These are phyloP conservation scores for Dipodomys ordii DNA, from an alignment of 2,113 vertebrate genomes.

Conservation along the genomic window DNA sequence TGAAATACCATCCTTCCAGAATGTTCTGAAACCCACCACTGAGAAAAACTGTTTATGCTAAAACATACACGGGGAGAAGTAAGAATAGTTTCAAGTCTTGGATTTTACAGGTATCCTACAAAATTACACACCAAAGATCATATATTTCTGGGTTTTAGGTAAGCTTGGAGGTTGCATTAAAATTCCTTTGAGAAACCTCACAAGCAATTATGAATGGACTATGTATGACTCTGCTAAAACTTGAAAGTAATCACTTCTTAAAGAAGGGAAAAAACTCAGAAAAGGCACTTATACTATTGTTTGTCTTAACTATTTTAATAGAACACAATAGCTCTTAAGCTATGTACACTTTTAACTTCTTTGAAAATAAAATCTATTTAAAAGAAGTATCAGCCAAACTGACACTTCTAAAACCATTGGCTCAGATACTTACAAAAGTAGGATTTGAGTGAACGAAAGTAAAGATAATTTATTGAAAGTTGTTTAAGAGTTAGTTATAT, in stretches of 20 bases:
- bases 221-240: background rate
- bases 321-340: too few relatives aligned
- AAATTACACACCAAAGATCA: background rate
- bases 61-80: background rate
- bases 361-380: too few relatives aligned
- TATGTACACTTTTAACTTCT: too few relatives aligned
- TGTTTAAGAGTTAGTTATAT: constrained; percentile 15
- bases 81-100: background rate
- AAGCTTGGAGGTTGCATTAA: background rate
- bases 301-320: too few relatives aligned
- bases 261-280: too few relatives aligned
- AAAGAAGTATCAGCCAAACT: background rate
- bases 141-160: background rate
- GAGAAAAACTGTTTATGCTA: background rate
- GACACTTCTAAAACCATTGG: background rate
- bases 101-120: background rate
- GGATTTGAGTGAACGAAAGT: background rate
- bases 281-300: too few relatives aligned
- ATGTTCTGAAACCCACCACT: background rate
- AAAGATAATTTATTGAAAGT: background rate
- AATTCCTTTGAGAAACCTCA: background rate
- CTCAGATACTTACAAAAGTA: background rate
- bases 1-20: background rate
- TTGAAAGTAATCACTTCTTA: too few relatives aligned
- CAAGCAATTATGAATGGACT: background rate